Conservation (phyloP, 2,888 invertebrate species). For the Eulithis testata region DNA sequence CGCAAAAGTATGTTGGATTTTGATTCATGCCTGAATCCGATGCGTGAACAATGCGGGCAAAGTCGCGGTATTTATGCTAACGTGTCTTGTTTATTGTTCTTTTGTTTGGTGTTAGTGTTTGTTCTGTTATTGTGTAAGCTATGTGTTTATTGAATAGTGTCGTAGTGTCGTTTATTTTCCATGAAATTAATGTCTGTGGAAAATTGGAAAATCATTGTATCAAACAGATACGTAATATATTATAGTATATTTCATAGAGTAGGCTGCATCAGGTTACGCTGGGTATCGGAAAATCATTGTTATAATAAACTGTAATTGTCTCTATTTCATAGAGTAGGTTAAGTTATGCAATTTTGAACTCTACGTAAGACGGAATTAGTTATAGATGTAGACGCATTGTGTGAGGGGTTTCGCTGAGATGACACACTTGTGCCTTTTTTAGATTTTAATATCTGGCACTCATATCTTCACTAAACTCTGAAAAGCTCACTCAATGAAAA, state of each 20-base stretch:
- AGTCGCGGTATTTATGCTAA: slow-evolving; percentile 45
- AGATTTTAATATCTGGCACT: too few species aligned
- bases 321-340: not conserved
- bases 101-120: slow-evolving; percentile 36
- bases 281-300: too few species aligned
- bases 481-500: too few species aligned
- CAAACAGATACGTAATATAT: too few species aligned
- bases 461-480: too few species aligned
- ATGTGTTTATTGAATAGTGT: slow-evolving; percentile 12
- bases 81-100: slow-evolving; percentile 49
- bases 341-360: not conserved
- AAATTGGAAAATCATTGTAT: too few species aligned
- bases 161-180: not conserved
- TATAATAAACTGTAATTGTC: not conserved
- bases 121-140: slow-evolving; percentile 8
- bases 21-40: slow-evolving; percentile 39
- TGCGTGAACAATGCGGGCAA: slow-evolving; percentile 37
- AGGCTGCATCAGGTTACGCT: too few species aligned
- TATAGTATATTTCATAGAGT: too few species aligned
- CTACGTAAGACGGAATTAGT: not conserved
- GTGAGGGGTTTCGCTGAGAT: not conserved
- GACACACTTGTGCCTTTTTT: too few species aligned
- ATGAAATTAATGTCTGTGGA: not conserved
- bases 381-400: not conserved
- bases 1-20: slow-evolving; percentile 37